Evolutionary conservation across 2,113 vertebrate genomes (phyloP).

Genomic region (Cyanoliseus patagonus): DNA sequence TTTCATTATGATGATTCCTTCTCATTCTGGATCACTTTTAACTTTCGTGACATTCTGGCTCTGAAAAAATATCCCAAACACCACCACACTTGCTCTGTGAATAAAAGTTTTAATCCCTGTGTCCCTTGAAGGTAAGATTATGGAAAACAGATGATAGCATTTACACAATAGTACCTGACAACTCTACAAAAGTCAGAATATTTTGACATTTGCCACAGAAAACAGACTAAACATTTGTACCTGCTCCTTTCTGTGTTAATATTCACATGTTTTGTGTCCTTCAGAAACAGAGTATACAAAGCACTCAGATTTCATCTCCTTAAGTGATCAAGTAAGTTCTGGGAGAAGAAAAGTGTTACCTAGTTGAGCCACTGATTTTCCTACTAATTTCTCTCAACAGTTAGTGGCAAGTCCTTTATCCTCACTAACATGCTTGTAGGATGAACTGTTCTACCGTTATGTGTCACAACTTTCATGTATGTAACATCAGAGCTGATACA

Average conservation of each 20-base stretch:
- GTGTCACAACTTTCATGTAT: neutral
- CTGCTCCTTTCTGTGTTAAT: neutral
- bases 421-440: neutral
- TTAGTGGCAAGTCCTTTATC: neutral
- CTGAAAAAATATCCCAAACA: neutral
- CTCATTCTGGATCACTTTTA: neutral
- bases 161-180: neutral
- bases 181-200: neutral
- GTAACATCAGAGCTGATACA: neutral
- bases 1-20: neutral
- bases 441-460: neutral
- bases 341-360: neutral
- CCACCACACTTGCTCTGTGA: neutral
- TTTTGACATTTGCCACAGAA: neutral
- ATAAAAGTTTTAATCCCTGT: neutral
- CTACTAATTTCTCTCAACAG: neutral
- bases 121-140: neutral
- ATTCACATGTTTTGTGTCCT: neutral
- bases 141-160: neutral
- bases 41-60: neutral
- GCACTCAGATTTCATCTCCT: neutral
- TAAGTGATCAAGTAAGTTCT: neutral
- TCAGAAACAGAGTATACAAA: neutral
- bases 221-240: neutral
- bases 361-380: neutral